phyloP scores from a whole-genome alignment of 2,113 vertebrate genomes.

The Melanostigma gelatinosum region DNA sequence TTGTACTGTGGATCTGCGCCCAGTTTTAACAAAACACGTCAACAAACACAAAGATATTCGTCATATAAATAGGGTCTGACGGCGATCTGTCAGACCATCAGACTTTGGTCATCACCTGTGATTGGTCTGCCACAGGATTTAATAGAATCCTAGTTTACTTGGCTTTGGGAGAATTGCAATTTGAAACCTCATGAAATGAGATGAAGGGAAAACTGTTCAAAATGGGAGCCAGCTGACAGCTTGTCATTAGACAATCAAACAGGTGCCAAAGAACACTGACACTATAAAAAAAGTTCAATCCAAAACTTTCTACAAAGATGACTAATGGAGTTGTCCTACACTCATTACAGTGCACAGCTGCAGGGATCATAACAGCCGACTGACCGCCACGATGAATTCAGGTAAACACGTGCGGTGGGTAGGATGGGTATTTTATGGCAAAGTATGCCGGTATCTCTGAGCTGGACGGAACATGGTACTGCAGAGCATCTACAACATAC shows the following conservation, averaged over 20 bases:
- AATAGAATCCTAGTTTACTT: slow-evolving; percentile 27
- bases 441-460: too few species aligned
- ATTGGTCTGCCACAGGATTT: slow-evolving; percentile 36
- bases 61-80: slow-evolving; percentile 17
- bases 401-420: neutral
- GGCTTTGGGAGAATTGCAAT: slow-evolving; percentile 27
- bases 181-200: neutral
- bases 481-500: too few species aligned
- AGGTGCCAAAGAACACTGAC: neutral
- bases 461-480: too few species aligned
- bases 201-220: slow-evolving; percentile 10
- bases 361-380: neutral
- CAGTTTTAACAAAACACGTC: slow-evolving; percentile 2
- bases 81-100: slow-evolving; percentile 17
- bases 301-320: neutral
- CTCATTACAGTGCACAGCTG: neutral
- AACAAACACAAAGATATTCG: slow-evolving; percentile 18
- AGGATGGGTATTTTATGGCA: neutral
- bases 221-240: slow-evolving; percentile 5
- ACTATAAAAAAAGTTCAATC: neutral
- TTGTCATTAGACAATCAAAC: slow-evolving; percentile 1
- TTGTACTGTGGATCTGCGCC: neutral
- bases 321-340: neutral
- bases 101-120: slow-evolving; percentile 28
- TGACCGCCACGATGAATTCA: neutral